Conservation (phyloP, 1,140 invertebrate genomes). For the Drepana arcuata region DNA sequence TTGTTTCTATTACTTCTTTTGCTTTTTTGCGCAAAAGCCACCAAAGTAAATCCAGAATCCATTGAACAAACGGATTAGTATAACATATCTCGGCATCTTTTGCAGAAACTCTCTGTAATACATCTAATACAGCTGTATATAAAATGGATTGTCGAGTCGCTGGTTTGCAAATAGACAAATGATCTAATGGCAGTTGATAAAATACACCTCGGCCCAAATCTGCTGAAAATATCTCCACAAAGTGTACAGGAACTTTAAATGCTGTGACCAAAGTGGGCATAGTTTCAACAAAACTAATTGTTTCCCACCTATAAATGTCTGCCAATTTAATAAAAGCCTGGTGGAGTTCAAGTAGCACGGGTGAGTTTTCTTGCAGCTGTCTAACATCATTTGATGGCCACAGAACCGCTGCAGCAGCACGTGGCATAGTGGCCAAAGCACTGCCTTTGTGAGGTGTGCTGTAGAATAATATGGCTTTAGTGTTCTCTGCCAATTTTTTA, state of each 20-base stretch:
- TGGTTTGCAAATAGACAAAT: slow-evolving; percentile 87
- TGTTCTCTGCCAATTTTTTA: slow-evolving; percentile 75
- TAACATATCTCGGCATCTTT: slow-evolving; percentile 29
- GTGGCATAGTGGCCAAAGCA: slow-evolving; percentile 69
- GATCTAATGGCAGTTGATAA: slow-evolving; percentile 81
- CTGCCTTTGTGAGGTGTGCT: slow-evolving; percentile 84
- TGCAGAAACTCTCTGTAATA: slow-evolving; percentile 29
- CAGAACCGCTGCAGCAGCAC: slow-evolving; percentile 78
- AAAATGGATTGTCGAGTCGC: slow-evolving; percentile 72
- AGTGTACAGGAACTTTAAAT: slow-evolving; percentile 74
- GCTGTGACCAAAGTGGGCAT: slow-evolving; percentile 78
- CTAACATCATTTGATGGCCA: slow-evolving; percentile 87
- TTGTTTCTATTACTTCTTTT: slow-evolving; percentile 20
- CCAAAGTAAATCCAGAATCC: slow-evolving; percentile 19
- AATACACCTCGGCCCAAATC: slow-evolving; percentile 84
- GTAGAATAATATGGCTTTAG: slow-evolving; percentile 83
- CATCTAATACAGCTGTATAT: slow-evolving; percentile 57
- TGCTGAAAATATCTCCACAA: slow-evolving; percentile 80
- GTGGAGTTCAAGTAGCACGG: slow-evolving; percentile 76
- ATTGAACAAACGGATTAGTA: slow-evolving; percentile 22
- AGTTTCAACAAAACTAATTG: slow-evolving; percentile 84
- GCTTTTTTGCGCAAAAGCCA: slow-evolving; percentile 15
- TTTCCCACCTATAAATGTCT: slow-evolving; percentile 72
- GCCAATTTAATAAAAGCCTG: slow-evolving; percentile 75
- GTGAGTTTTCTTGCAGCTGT: slow-evolving; percentile 82